phyloP scores from a whole-genome alignment of 2,888 invertebrate genomes.

The Drosophila greeni region DNA sequence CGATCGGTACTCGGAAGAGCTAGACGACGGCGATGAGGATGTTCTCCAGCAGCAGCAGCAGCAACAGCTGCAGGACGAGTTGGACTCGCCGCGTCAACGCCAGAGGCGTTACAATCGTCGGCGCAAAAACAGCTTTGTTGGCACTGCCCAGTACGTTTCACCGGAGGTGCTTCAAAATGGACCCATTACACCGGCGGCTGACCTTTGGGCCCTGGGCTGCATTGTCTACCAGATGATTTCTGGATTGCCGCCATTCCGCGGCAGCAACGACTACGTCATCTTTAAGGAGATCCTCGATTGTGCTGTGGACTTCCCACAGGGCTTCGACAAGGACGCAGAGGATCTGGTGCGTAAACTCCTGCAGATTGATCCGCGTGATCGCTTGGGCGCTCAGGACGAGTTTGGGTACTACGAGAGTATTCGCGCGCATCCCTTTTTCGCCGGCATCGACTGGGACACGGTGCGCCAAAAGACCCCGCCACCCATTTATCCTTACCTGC shows the following conservation, averaged over 20 bases:
- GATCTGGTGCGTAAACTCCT: conserved; percentile 92
- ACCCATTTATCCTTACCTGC: conserved; percentile 88
- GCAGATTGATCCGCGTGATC: conserved; percentile 87
- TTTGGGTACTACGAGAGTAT: conserved; percentile 87
- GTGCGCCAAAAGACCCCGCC: conserved; percentile 89
- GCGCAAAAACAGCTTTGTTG: conserved; percentile 90
- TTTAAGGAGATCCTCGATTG: conserved; percentile 96
- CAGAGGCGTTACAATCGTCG: conserved; percentile 78
- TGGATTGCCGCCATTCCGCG: conserved; percentile 94
- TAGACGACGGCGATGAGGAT: conserved; percentile 47
- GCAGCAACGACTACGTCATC: conserved; percentile 95
- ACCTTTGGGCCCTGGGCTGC: conserved; percentile 98
- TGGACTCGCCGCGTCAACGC: conserved; percentile 55
- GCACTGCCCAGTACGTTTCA: conserved; percentile 99
- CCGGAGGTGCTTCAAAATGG: conserved; percentile 95
- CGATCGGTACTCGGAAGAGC: conserved; percentile 42
- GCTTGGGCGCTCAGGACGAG: conserved; percentile 89
- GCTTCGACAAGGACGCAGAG: conserved; percentile 91
- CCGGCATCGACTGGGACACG: conserved; percentile 89
- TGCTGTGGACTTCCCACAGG: conserved; percentile 95
- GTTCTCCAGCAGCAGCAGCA: conserved; percentile 2
- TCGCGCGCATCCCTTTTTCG: conserved; percentile 92
- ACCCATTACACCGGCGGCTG: conserved; percentile 87
- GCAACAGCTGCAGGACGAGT: conserved; percentile 39
- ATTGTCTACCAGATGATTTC: conserved; percentile 98